Conservation (phyloP, 2,797 vertebrate genomes). For the Manis javanica region DNA sequence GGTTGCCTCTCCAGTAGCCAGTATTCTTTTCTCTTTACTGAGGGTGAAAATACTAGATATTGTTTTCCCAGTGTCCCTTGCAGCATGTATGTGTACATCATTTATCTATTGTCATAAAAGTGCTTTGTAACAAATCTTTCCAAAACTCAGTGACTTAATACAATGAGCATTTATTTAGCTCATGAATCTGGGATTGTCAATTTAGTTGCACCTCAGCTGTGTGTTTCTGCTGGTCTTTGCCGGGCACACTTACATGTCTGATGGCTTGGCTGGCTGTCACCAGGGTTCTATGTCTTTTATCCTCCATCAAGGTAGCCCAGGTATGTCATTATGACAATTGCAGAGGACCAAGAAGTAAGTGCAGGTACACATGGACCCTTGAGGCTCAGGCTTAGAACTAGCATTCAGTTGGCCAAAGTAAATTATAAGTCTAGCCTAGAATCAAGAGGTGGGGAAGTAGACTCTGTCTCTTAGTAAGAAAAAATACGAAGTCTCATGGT, state of each 20-base stretch:
- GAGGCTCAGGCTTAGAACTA: not conserved
- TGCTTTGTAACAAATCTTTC: not conserved
- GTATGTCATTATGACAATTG: not conserved
- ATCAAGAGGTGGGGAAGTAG: not conserved
- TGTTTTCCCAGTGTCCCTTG: constrained; percentile 1
- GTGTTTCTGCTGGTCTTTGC: not conserved
- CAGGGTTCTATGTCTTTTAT: not conserved
- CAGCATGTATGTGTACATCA: not conserved
- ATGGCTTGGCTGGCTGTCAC: not conserved
- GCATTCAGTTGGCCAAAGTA: not conserved
- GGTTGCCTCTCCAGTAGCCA: not conserved
- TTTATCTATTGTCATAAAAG: not conserved
- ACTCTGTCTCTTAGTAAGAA: not conserved
- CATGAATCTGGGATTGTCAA: not conserved
- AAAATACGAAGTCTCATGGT: not conserved
- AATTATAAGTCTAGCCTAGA: not conserved
- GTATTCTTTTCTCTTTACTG: not conserved
- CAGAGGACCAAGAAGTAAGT: not conserved
- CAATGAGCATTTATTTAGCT: not conserved
- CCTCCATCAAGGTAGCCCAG: not conserved
- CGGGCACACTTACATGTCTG: not conserved
- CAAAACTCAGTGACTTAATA: not conserved
- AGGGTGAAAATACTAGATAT: not conserved
- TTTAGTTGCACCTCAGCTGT: constrained; percentile 32
- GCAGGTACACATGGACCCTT: not conserved